Percentiles rank a stretch among this genome's conserved stretches.
These are phyloP conservation scores for Leptodactylus fallax DNA, from an alignment of 2,797 vertebrate species.

Conservation along the genomic window DNA sequence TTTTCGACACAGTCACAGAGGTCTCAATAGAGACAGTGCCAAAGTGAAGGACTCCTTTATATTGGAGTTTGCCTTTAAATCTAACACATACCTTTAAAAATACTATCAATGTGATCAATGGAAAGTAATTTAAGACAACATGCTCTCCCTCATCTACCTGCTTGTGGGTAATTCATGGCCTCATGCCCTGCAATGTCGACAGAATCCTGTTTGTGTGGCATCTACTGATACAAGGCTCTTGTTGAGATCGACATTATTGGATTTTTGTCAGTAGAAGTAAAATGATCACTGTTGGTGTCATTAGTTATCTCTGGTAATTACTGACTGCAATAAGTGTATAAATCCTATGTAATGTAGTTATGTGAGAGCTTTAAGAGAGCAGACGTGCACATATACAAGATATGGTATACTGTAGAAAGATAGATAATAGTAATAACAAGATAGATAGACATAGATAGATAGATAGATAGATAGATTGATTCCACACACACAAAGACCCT, in stretches of 20 bases:
- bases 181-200: slow-evolving; percentile 30
- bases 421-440: too few species aligned
- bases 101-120: neutral
- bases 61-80: neutral
- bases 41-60: neutral
- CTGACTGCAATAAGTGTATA: neutral
- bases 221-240: slow-evolving; percentile 25
- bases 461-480: too few species aligned
- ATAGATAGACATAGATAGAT: too few species aligned
- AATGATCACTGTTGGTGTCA: neutral
- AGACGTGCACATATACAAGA: too few species aligned
- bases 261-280: slow-evolving; percentile 23
- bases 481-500: too few species aligned
- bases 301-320: slow-evolving; percentile 31
- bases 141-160: neutral
- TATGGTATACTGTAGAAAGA: too few species aligned
- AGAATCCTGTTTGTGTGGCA: neutral
- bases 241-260: slow-evolving; percentile 25
- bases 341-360: neutral
- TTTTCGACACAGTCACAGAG: neutral
- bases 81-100: neutral
- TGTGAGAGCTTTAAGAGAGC: too few species aligned
- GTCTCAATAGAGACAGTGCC: neutral
- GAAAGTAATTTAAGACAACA: neutral
- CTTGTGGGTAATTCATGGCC: slow-evolving; percentile 1